Conservation (phyloP, 2,888 invertebrate species). For the Ischnura elegans region DNA sequence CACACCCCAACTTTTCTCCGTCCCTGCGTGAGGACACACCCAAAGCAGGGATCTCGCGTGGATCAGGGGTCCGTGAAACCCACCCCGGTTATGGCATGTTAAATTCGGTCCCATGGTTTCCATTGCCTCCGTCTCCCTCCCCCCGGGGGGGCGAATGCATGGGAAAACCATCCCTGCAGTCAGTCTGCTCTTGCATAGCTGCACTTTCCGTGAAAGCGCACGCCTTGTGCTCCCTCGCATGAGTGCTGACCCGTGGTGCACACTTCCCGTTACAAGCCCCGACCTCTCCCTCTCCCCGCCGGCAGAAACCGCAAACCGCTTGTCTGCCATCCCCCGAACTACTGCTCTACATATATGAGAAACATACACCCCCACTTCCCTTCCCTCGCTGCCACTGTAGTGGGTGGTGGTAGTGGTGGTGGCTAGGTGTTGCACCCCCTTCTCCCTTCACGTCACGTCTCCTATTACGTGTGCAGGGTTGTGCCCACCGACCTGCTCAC, state of each 20-base stretch:
- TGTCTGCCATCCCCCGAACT: neutral
- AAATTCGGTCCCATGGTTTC: neutral
- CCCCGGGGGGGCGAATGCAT: neutral
- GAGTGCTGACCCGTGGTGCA: neutral
- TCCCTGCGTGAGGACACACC: neutral
- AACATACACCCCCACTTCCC: neutral
- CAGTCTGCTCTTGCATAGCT: neutral
- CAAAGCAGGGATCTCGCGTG: neutral
- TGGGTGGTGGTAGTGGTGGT: too few species aligned
- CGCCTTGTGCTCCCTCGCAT: neutral
- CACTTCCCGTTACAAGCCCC: neutral
- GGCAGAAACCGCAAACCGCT: neutral
- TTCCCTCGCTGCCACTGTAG: neutral
- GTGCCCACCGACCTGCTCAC: too few species aligned
- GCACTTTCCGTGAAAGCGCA: neutral
- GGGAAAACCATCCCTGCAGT: neutral
- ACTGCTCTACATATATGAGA: too few species aligned
- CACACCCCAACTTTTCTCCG: neutral
- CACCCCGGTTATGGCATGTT: conserved; percentile 3
- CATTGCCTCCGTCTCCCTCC: too few species aligned
- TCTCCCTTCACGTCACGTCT: too few species aligned
- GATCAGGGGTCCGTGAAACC: neutral
- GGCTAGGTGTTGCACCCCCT: too few species aligned
- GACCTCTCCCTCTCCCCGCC: neutral
- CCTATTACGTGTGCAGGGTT: too few species aligned